A percentile compares a stretch with the other conserved stretches of the same genome.
Conservation (phyloP, 2,888 invertebrate species). For the Cremastinae sp. region DNA sequence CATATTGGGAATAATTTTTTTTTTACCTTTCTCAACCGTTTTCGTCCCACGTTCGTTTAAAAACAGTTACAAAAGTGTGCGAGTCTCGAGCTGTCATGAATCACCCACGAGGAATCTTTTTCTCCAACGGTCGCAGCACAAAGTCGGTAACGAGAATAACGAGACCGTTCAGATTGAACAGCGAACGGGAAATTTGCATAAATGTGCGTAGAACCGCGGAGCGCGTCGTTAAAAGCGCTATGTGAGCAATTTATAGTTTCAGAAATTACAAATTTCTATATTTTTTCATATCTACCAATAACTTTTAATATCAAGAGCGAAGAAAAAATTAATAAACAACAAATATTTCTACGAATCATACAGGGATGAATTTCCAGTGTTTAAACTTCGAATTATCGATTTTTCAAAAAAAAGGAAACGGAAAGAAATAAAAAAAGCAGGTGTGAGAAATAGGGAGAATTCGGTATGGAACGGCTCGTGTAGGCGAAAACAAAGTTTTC, state of each 20-base stretch:
- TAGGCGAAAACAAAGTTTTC: not conserved
- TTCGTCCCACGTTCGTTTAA: slow-evolving; percentile 58
- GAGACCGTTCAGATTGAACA: slow-evolving; percentile 21
- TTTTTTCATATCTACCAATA: too few relatives aligned
- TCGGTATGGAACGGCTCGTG: slow-evolving; percentile 9
- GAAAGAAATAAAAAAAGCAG: not conserved
- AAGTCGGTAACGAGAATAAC: not conserved
- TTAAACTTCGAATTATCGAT: not conserved
- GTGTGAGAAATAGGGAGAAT: not conserved
- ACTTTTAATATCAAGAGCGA: too few relatives aligned
- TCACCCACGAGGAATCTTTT: slow-evolving; percentile 59
- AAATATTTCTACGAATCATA: too few relatives aligned
- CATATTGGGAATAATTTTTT: slow-evolving; percentile 71
- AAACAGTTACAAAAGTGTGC: slow-evolving; percentile 45
- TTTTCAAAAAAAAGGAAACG: not conserved
- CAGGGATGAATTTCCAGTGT: too few relatives aligned
- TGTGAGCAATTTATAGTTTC: too few relatives aligned
- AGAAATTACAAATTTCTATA: too few relatives aligned
- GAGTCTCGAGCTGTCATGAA: slow-evolving; percentile 47
- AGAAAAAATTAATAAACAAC: too few relatives aligned
- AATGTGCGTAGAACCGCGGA: not conserved
- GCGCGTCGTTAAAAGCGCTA: too few relatives aligned
- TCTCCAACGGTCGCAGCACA: slow-evolving; percentile 51
- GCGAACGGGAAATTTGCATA: slow-evolving; percentile 38
- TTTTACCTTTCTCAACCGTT: slow-evolving; percentile 52